Percentiles rank a stretch among this genome's conserved stretches.
Conservation (phyloP, 2,113 vertebrate genomes). For the Chunga burmeisteri region DNA sequence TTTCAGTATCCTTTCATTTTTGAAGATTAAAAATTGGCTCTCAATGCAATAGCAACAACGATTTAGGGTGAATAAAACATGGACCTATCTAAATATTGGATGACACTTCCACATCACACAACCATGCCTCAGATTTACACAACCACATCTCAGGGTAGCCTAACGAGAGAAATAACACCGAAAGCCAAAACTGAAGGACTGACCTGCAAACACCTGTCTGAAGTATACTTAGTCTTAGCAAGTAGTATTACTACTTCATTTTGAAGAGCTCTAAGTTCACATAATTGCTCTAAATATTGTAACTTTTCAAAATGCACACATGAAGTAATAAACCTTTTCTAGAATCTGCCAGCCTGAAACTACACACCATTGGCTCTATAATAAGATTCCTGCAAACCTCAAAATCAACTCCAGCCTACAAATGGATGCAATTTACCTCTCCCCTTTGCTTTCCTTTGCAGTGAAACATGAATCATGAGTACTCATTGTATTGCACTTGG, state of each 20-base stretch:
- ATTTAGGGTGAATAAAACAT: not conserved
- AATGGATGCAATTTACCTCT: not conserved
- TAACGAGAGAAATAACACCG: not conserved
- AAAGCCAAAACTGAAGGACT: not conserved
- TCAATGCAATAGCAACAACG: not conserved
- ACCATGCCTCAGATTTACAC: not conserved
- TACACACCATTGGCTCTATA: not conserved
- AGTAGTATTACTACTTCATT: not conserved
- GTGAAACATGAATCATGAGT: not conserved
- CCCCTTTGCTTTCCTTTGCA: not conserved
- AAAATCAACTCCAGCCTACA: not conserved
- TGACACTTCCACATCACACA: not conserved
- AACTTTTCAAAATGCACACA: not conserved
- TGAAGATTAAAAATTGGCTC: not conserved
- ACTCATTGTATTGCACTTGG: not conserved
- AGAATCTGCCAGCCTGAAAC: not conserved
- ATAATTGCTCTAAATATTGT: not conserved
- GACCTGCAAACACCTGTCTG: not conserved
- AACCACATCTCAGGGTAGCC: not conserved
- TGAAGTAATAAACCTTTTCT: not conserved
- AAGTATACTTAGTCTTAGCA: not conserved
- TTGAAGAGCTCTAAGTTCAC: not conserved
- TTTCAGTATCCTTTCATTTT: not conserved
- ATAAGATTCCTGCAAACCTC: not conserved
- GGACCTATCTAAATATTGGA: not conserved